Conservation (phyloP, 2,888 invertebrate genomes). For the Dermolepida albohirtum region DNA sequence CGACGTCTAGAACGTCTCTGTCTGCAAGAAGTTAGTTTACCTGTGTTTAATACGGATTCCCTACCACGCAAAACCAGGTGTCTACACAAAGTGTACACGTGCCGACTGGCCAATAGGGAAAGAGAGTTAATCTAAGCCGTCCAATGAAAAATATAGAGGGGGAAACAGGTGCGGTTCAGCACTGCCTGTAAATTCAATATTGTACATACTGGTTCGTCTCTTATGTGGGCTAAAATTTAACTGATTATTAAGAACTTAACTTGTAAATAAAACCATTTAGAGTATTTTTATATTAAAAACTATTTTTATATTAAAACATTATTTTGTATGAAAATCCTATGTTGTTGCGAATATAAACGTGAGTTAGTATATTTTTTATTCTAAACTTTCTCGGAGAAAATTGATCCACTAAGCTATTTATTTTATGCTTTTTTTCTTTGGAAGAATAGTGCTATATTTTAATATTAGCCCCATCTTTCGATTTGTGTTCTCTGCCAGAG, state of each 20-base stretch:
- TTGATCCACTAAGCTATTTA: no score
- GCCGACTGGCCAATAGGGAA: constrained; percentile 61
- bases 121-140: constrained; percentile 42
- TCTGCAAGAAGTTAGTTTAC: constrained; percentile 53
- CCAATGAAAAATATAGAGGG: constrained; percentile 58
- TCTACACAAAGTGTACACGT: constrained; percentile 59
- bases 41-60: constrained; percentile 59
- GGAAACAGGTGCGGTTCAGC: constrained; percentile 61
- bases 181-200: constrained; percentile 24
- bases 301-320: no score
- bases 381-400: no score
- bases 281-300: no score
- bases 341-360: no score
- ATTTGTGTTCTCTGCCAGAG: no score
- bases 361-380: no score
- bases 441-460: no score
- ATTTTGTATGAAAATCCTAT: no score
- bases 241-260: not conserved
- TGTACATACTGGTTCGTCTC: not conserved
- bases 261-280: not conserved
- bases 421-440: no score
- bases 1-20: constrained; percentile 57
- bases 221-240: constrained; percentile 3
- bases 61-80: constrained; percentile 54
- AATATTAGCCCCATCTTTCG: no score